phyloP scores from a whole-genome alignment of 2,113 vertebrate genomes.

The Strix aluco region DNA sequence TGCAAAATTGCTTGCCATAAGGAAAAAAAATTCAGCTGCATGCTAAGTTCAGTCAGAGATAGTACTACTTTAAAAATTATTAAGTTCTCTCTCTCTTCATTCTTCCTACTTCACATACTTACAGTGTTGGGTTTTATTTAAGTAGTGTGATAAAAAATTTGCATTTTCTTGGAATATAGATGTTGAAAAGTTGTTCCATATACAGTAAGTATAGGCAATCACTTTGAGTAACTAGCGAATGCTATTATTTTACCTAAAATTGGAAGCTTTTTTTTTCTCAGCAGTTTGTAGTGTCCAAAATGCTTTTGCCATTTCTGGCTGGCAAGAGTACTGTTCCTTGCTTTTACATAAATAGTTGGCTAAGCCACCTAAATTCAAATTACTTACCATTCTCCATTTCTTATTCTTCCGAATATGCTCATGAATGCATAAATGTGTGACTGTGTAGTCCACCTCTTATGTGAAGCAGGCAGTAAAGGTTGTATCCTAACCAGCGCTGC shows the following conservation, averaged over 20 bases:
- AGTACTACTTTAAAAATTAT: neutral
- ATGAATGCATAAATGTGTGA: neutral
- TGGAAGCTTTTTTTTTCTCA: neutral
- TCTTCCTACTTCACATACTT: neutral
- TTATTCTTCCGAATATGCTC: neutral
- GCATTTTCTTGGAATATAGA: neutral
- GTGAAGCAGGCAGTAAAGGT: neutral
- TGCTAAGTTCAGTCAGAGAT: neutral
- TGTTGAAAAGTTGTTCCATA: neutral
- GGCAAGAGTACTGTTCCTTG: neutral
- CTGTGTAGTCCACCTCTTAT: neutral
- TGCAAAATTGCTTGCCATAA: neutral
- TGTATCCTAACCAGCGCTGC: neutral
- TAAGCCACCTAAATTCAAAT: neutral
- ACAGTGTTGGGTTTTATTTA: neutral
- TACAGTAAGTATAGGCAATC: neutral
- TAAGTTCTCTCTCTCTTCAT: neutral
- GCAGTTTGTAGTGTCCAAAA: neutral
- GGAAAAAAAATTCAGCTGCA: neutral
- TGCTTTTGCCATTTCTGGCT: neutral
- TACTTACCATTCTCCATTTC: neutral
- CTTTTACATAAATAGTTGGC: neutral
- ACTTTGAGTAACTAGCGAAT: neutral
- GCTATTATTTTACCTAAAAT: neutral
- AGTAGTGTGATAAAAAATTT: neutral